phyloP scores from a whole-genome alignment of 2,888 invertebrate genomes.

The Rhimphoctona megacephalus region DNA sequence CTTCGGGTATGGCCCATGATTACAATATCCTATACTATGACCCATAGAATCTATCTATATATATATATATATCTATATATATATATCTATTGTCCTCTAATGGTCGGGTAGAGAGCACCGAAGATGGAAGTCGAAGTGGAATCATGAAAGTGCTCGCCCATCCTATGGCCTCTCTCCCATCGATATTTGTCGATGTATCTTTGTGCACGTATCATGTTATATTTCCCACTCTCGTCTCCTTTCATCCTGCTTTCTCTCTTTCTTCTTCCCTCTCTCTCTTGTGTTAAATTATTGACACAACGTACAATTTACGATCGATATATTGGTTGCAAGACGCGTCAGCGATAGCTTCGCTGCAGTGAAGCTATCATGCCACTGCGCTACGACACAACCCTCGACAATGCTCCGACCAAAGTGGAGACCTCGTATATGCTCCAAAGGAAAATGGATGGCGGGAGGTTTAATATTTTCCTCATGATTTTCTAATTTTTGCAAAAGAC shows the following conservation, averaged over 20 bases:
- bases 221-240: slow-evolving; percentile 6
- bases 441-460: neutral
- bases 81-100: slow-evolving; percentile 72
- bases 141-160: slow-evolving; percentile 66
- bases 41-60: slow-evolving; percentile 4
- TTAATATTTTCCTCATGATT: neutral
- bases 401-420: neutral
- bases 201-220: slow-evolving; percentile 16
- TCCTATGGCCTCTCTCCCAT: slow-evolving; percentile 12
- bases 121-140: slow-evolving; percentile 70
- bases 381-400: neutral
- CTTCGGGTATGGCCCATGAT: slow-evolving; percentile 5
- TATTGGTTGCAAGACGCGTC: slow-evolving; percentile 38
- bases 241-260: neutral
- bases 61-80: slow-evolving; percentile 70
- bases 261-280: slow-evolving; percentile 14
- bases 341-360: slow-evolving; percentile 29
- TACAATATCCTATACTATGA: slow-evolving; percentile 10
- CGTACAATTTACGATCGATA: slow-evolving; percentile 70
- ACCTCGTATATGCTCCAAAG: neutral
- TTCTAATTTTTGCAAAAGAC: neutral
- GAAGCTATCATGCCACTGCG: neutral
- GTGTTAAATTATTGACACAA: slow-evolving; percentile 74
- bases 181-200: slow-evolving; percentile 47
- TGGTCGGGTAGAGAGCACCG: slow-evolving; percentile 62